Evolutionary conservation across 1,140 invertebrate species (phyloP), one percentile per base, ranked within the genome.

Genomic region (Eufriesea mexicana): DNA sequence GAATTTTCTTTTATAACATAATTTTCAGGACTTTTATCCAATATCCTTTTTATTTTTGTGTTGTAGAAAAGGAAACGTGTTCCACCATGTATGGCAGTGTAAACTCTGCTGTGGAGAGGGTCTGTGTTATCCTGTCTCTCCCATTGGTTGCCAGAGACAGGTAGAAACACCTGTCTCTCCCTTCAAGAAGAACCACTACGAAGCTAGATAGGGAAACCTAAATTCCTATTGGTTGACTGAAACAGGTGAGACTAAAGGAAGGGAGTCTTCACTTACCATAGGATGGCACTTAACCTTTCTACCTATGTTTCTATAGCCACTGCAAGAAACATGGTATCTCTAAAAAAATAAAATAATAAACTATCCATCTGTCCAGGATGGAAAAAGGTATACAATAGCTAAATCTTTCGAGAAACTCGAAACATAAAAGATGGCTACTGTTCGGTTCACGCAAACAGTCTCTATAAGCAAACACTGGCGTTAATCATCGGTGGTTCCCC

Each of bases 401-500:
- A 61, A 59, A 72, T 72, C 70, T 51, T 35, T 51, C n/a, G 25
- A 49, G 84, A 86, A 74, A 81, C 54, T 54, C 47, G 66, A 78
- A 76, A 81, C 85, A 62, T 86, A 86, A 86, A 86, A 79, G 79
- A 73, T 72, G 49, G 73, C 76, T 76, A 71, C 77, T 51, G 79
- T 55, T 84, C 67, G 62, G 49, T 85, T 86, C 74, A 76, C 73
- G 64, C 55, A 76, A 86, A 67, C 79, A 82, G 35, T 42, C 83
- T 66, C 14, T 77, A 85, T 76, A 86, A 64, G 79, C 79, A 81
- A 81, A 75, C 79, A 76, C 8, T 7, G 49, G 25, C 61, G 49
- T 81, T 81, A 81, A 74, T 81, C 71, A 81, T 81, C 71, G 68
- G 67, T 18, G 28, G 68, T 42, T 51, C 57, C 25, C 71, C 79